Base-by-base conservation (phyloP, 2,888 invertebrate species). In the Drosophila basisetae region DNA sequence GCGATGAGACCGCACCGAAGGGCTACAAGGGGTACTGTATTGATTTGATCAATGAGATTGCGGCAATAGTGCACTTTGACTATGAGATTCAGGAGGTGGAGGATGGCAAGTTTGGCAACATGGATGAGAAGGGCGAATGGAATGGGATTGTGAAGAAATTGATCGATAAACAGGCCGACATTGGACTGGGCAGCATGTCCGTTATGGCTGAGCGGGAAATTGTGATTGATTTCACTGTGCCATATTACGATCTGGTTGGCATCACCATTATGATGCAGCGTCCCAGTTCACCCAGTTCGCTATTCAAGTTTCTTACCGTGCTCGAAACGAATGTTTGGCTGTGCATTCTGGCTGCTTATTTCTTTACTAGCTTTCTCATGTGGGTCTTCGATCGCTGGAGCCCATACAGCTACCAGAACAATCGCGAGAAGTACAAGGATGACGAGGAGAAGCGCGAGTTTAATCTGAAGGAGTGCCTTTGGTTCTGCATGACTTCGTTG, bases 401-500 rank as follows among this genome's bases (percentile, higher is more conserved):
- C 89, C 99, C 99, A 0, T 99, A 98, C 94, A 99, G 99, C 88
- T 99, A 98, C 92, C 98, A 97, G 90, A 99, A 99, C 92, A 98
- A 98, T 92, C 95, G 97, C 10, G 97, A 98, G 71, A 98, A 97
- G 91, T 98, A 98, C 92, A 97, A 96, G 91, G 96, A 98, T 68
- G 98, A 98, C 83, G 97, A 98, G 82, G 98, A 98, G 91, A 98
- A 98, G 91, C 94, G 99, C 5, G 97, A 98, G 91, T 99, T 99
- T 91, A 98, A 97, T 53, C 94, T 99, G 41, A 99, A 98, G 92
- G 99, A 99, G 93, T 99, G 99, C 91, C 95, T 99, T 0, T 99
- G 99, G 99, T 99, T 99, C 93, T 99, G 99, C 91, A 98, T 99
- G 98, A 99, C 99, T 49, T 99, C 99, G 41, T 94, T 99, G 25